Conservation (phyloP, 2,888 invertebrate species). For the Camponotus fellah region DNA sequence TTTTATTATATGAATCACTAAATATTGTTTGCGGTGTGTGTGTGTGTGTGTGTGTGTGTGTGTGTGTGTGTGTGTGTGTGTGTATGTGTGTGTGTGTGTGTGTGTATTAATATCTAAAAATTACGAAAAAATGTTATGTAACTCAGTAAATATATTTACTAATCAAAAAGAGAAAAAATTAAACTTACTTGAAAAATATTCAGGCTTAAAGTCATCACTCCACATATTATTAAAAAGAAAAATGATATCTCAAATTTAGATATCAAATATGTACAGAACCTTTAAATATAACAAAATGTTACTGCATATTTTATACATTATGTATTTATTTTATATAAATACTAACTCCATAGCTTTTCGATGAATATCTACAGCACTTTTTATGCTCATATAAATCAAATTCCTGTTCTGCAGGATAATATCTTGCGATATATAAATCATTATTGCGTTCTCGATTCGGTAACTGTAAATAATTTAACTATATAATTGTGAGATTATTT, state of each 20-base stretch:
- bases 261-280: neutral
- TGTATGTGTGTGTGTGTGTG: no score
- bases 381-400: neutral
- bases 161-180: neutral
- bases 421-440: neutral
- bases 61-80: no score
- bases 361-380: constrained; percentile 8
- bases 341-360: constrained; percentile 11
- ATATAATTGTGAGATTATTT: no score
- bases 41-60: no score
- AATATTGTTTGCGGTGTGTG: no score
- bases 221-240: neutral
- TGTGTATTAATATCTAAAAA: neutral
- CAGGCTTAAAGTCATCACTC: neutral
- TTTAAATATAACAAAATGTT: neutral
- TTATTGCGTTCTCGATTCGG: constrained; percentile 1
- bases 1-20: no score
- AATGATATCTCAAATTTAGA: neutral
- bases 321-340: neutral
- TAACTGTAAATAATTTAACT: neutral
- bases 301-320: neutral
- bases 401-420: neutral
- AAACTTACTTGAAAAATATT: constrained; percentile 24
- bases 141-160: neutral
- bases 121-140: neutral